These are phyloP conservation scores for Anarsia innoxiella DNA, from an alignment of 2,888 invertebrate genomes.

Conservation along the genomic window DNA sequence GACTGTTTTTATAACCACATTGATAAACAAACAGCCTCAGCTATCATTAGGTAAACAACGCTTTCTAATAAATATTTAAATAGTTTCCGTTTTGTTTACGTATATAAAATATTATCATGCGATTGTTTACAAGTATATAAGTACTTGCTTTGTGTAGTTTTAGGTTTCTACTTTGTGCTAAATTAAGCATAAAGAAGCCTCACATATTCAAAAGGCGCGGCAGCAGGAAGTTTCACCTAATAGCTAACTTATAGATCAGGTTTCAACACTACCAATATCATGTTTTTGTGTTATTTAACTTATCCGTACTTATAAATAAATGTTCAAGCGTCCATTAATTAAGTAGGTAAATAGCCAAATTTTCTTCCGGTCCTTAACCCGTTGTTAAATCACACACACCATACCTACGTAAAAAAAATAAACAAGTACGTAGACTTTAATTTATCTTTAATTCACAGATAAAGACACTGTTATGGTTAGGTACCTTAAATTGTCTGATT, in stretches of 20 bases:
- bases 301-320: no score
- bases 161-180: background rate
- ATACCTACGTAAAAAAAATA: no score
- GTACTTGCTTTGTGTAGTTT: background rate
- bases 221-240: constrained; percentile 31
- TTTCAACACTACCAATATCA: constrained; percentile 33
- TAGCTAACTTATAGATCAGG: constrained; percentile 24
- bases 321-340: no score
- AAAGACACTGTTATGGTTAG: no score
- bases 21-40: constrained; percentile 21
- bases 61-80: constrained; percentile 3
- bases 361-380: background rate
- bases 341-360: background rate
- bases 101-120: background rate
- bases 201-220: constrained; percentile 18
- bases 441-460: no score
- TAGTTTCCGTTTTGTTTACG: constrained; percentile 2
- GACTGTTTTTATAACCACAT: constrained; percentile 20
- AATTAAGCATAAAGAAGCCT: constrained; percentile 38
- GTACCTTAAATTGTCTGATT: constrained; percentile 11
- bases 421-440: no score
- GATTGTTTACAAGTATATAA: background rate
- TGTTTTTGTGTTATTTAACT: no score
- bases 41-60: constrained; percentile 16
- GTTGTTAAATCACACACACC: background rate